A percentile compares a stretch with the other conserved stretches of the same genome.
phyloP scores from a whole-genome alignment of 1,140 invertebrate species.

The Episyrphus balteatus region DNA sequence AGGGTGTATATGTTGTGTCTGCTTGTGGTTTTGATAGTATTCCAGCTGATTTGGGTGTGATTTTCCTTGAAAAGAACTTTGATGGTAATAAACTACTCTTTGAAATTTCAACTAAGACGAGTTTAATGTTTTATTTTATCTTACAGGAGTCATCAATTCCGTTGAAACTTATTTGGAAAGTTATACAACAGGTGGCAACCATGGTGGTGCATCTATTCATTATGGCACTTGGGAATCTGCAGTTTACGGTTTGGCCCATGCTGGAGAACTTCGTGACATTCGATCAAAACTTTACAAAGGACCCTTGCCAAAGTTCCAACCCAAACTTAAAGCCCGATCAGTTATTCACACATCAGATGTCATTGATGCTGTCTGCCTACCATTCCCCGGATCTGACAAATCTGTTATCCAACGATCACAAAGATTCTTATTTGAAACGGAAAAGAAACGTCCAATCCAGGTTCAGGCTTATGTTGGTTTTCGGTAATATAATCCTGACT shows the following conservation, averaged over 20 bases:
- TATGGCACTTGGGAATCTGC: slow-evolving; percentile 76
- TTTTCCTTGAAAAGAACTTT: slow-evolving; percentile 64
- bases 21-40: slow-evolving; percentile 87
- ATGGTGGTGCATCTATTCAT: slow-evolving; percentile 43
- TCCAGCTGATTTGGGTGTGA: slow-evolving; percentile 72
- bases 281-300: slow-evolving; percentile 54
- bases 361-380: slow-evolving; percentile 47
- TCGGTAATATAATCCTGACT: slow-evolving; percentile 13
- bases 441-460: slow-evolving; percentile 60
- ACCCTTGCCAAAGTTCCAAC: slow-evolving; percentile 49
- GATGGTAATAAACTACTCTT: slow-evolving; percentile 38
- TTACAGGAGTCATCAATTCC: slow-evolving; percentile 56
- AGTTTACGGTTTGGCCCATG: slow-evolving; percentile 57
- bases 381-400: slow-evolving; percentile 70
- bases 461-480: slow-evolving; percentile 51
- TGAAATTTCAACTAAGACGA: neutral
- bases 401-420: slow-evolving; percentile 69
- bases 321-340: slow-evolving; percentile 43
- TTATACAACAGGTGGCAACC: slow-evolving; percentile 24
- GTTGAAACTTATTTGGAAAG: slow-evolving; percentile 59
- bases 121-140: slow-evolving; percentile 3
- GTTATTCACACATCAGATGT: slow-evolving; percentile 50
- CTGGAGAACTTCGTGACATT: slow-evolving; percentile 48
- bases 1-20: slow-evolving; percentile 70
- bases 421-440: slow-evolving; percentile 53